Evolutionary conservation across 1,140 invertebrate species (phyloP), one percentile per base, ranked within the genome.

Genomic region (Zaprionus africanus): DNA sequence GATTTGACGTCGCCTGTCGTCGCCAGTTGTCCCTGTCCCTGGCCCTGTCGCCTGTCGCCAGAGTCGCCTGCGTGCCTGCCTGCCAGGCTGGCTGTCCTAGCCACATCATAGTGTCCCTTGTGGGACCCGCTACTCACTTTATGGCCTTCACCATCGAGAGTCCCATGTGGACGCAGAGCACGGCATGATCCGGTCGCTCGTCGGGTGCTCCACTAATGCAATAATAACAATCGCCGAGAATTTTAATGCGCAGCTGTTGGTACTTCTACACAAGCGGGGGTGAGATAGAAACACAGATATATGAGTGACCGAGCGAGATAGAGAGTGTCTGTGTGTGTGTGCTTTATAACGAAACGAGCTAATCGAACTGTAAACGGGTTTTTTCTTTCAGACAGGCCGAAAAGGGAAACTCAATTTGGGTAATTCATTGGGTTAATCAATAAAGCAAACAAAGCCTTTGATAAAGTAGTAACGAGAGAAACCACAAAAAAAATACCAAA

Each of bases 121-220:
- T 17, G 41, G 41, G 41, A 46, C 43, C 36, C 59, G 43, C 66
- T 84, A 95, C 96, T 95, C 93, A 97, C 96, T 98, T 98, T 88
- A 99, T 99, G 53, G 97, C 98, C 92, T 98, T 97, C 34, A 99
- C 98, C 97, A 99, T 98, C 5, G 97, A 98, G 5, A 99, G 94
- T 31, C 98, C 98, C 98, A 99, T 99, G 93, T 98, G 97, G 2
- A 99, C 97, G 90, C 96, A 97, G 9, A 98, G 95, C 4, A 98
- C 96, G n/a, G 98, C 98, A 93, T 99, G 98, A 92, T 99, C 98
- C 0, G 96, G 95, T 68, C 97, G 93, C 92, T 98, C 97, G 53
- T 96, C 95, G 0, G 98, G 98, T 36, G 97, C 97, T 12, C 97
- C 97, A 93, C 97, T 98, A 86, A 99, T 98, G 92, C 98, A 99